Evolutionary conservation across 2,113 vertebrate species (phyloP).

Genomic region (Galeopterus variegatus): DNA sequence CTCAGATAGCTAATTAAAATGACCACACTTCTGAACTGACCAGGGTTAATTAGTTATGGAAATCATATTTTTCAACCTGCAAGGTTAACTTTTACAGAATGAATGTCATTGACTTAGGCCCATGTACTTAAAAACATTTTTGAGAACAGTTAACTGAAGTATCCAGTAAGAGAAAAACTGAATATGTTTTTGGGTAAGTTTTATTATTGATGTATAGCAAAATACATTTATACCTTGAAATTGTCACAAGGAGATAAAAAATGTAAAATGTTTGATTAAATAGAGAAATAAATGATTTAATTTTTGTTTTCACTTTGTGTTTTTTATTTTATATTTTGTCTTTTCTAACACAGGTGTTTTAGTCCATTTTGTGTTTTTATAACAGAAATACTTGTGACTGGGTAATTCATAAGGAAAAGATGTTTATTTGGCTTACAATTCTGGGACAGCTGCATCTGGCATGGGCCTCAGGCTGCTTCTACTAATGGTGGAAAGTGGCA

Average conservation of each 20-base stretch:
- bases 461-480: too few species aligned
- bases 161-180: neutral
- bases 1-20: constrained; percentile 5
- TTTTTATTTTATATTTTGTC: neutral
- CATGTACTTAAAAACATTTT: neutral
- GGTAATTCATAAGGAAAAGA: too few species aligned
- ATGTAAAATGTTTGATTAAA: neutral
- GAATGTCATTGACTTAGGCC: neutral
- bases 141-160: neutral
- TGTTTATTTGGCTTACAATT: too few species aligned
- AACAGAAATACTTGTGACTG: too few species aligned
- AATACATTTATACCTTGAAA: neutral
- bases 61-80: neutral
- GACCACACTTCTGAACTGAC: neutral
- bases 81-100: neutral
- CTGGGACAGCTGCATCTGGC: too few species aligned
- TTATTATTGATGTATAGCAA: neutral
- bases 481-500: too few species aligned
- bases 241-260: neutral
- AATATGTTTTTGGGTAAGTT: neutral
- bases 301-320: neutral
- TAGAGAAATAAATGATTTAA: neutral
- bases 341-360: neutral
- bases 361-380: too few species aligned
- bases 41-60: constrained; percentile 14